Evolutionary conservation across 2,797 vertebrate species (phyloP).

Genomic region (Hyperoplus lanceolatus): DNA sequence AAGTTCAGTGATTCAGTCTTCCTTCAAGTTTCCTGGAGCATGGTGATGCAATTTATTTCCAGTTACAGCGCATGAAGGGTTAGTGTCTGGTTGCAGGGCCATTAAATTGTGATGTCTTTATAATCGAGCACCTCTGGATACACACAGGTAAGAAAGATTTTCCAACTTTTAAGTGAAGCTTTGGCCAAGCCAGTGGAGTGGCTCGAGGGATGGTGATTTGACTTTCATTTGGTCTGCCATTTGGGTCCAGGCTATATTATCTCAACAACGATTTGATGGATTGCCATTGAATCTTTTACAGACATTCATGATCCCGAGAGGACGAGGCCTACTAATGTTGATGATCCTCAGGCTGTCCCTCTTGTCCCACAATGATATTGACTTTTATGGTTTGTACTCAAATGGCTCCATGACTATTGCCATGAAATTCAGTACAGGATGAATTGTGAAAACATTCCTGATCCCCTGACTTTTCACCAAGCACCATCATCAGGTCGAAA

Average conservation of each 20-base stretch:
- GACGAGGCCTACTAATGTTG: background rate
- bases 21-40: conserved; percentile 45
- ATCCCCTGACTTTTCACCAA: background rate
- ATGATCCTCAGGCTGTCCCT: background rate
- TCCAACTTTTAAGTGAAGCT: background rate
- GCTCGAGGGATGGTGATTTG: background rate
- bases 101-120: conserved; percentile 30
- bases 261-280: background rate
- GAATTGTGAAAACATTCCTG: too few relatives aligned
- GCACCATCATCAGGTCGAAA: background rate
- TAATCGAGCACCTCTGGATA: background rate
- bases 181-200: too few relatives aligned
- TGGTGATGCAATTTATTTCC: conserved; percentile 41
- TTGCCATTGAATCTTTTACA: background rate
- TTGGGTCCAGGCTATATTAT: background rate
- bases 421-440: too few relatives aligned
- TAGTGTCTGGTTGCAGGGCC: conserved; percentile 31
- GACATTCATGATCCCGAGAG: background rate
- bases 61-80: conserved; percentile 34
- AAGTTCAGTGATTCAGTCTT: conserved; percentile 46
- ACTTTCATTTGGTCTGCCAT: background rate
- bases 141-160: background rate
- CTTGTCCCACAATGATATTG: background rate
- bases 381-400: background rate
- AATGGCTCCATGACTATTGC: too few relatives aligned